Evolutionary conservation across 2,113 vertebrate species (phyloP).

Genomic region (Dendrocopos noguchii): DNA sequence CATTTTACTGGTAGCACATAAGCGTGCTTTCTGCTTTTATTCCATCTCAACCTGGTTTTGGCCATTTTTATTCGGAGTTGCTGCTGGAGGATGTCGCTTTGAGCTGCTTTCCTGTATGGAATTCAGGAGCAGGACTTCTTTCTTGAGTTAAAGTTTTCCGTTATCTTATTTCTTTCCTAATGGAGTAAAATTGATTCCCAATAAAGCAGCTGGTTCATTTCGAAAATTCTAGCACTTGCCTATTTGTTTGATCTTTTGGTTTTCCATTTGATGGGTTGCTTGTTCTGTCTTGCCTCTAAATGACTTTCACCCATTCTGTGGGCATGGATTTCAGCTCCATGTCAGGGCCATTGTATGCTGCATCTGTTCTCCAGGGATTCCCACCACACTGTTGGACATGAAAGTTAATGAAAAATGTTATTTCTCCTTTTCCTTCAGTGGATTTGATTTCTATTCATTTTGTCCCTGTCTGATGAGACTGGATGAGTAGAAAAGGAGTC

Average conservation of each 20-base stretch:
- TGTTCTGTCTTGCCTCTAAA: not conserved
- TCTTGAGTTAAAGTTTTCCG: not conserved
- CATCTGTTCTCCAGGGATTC: not conserved
- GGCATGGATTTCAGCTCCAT: not conserved
- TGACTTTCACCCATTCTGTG: not conserved
- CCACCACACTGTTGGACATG: not conserved
- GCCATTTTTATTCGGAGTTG: constrained; percentile 23
- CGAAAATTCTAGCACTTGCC: constrained; percentile 33
- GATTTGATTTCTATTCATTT: constrained; percentile 29
- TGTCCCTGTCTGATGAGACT: not conserved
- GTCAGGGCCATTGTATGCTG: fast-evolving
- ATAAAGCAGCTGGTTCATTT: constrained; percentile 51
- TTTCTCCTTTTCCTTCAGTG: not conserved
- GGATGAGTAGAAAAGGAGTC: not conserved
- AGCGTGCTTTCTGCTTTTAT: constrained; percentile 6
- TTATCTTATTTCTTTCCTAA: constrained; percentile 41
- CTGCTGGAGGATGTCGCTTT: not conserved
- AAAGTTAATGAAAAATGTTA: not conserved
- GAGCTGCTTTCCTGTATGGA: not conserved
- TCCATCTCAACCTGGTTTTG: not conserved
- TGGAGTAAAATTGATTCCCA: constrained; percentile 61
- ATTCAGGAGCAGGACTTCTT: constrained; percentile 19
- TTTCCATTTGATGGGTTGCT: constrained; percentile 11
- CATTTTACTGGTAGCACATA: not conserved
- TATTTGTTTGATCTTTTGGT: constrained; percentile 28